These are phyloP conservation scores for Lepidocyrtoides sp. DNA, from an alignment of 2,888 invertebrate genomes.

Conservation along the genomic window DNA sequence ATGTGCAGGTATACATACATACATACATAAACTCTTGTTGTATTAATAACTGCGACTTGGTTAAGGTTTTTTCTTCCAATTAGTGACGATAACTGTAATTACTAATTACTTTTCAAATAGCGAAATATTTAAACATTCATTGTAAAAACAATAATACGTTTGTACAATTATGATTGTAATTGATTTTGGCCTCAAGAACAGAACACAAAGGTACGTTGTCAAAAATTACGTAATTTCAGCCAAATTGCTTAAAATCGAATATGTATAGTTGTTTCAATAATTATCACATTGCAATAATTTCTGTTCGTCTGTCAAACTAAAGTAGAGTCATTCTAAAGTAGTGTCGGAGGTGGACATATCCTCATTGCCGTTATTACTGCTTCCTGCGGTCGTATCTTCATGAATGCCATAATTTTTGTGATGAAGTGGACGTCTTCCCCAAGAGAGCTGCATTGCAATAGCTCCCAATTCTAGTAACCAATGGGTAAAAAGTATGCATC, in stretches of 20 bases:
- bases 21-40: no score
- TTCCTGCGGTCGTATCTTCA: not conserved
- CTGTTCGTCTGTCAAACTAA: not conserved
- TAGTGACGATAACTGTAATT: no score
- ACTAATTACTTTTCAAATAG: no score
- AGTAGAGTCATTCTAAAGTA: not conserved
- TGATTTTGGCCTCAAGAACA: not conserved
- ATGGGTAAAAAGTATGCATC: conserved; percentile 83
- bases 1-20: no score
- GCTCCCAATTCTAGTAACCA: conserved; percentile 85
- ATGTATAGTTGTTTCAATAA: not conserved
- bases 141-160: no score
- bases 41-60: no score
- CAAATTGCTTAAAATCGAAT: not conserved
- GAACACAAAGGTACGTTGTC: not conserved
- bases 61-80: no score
- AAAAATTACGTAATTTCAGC: not conserved
- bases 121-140: no score
- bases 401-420: no score
- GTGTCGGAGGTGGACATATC: not conserved
- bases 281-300: not conserved
- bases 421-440: conserved; percentile 69
- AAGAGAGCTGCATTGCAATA: conserved; percentile 83
- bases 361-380: not conserved
- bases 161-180: not conserved